These are phyloP conservation scores for Scylla paramamosain DNA, from an alignment of 1,140 invertebrate genomes.

Conservation along the genomic window DNA sequence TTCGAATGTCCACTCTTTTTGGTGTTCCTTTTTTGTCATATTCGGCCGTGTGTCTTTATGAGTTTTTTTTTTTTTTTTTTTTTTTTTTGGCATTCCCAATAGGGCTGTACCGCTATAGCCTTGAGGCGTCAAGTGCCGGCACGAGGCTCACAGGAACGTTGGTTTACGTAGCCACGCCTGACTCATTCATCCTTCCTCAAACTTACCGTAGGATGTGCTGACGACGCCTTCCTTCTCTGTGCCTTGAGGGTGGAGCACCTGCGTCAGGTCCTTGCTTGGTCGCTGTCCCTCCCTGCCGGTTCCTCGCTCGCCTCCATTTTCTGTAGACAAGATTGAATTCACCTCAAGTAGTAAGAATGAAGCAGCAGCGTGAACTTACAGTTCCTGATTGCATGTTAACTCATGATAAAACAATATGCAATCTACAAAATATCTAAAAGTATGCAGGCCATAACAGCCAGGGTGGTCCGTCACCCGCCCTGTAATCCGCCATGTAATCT, in stretches of 20 bases:
- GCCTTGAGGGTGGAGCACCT: neutral
- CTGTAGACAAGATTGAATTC: neutral
- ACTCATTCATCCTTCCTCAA: no score
- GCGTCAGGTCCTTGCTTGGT: neutral
- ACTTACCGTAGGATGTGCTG: conserved; percentile 14
- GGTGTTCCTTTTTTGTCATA: no score
- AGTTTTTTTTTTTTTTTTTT: no score
- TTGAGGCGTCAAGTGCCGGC: no score
- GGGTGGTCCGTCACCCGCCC: neutral
- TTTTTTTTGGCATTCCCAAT: no score
- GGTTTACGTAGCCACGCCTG: no score
- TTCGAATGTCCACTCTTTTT: no score
- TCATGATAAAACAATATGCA: neutral
- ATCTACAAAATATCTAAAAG: neutral
- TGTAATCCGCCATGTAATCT: neutral
- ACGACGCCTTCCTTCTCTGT: no score
- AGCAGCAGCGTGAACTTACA: neutral
- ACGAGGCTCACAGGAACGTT: no score
- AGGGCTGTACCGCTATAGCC: no score
- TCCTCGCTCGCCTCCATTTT: neutral
- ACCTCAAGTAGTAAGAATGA: neutral
- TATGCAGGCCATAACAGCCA: neutral
- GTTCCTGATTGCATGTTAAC: neutral
- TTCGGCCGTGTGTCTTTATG: no score
- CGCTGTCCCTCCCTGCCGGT: neutral